Evolutionary conservation across 1,140 invertebrate species (phyloP), one percentile per base, ranked within the genome.

Genomic region (Telenomus remus): DNA sequence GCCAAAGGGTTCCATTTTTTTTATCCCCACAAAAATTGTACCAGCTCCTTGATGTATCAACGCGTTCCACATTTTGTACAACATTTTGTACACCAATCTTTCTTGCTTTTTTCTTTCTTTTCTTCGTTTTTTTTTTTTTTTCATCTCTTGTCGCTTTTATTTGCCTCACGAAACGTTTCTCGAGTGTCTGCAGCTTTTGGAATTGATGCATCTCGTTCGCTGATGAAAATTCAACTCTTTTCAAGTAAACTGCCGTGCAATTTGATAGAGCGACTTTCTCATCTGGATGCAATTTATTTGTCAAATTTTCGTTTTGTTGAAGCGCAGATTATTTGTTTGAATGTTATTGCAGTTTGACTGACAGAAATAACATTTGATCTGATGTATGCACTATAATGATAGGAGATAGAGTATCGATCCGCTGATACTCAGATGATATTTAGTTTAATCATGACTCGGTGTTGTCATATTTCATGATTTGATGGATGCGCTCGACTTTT

Each of bases 311-410:
- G 54, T 35, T 59, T 59, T 53, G 16, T 53, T 43, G 39, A 60
- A 47, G 33, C 16, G 10, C 47, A 69, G 51, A 15, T 14, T 70
- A 61, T 70, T 70, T 70, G 51, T 61, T 70, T 55, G 56, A 53
- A 37, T 33, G 55, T 51, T 51, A 63, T 71, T 57, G 9, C 15
- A 51, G 47, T 33, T 14, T 47, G 34, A 46, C 57, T 14, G 53
- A 14, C 34, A 53, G 16, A 42, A 48, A 48, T 46, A 59, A 64
- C 54, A 42, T 60, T 59, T 72, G 54, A 72, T 54, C 51, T 7
- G 10, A 61, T 27, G 19, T 27, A 27, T 27, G 19, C 6, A 6
- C 19, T 27, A 55, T 56, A 11, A 64, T 39, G 13, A 15, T 44
- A 43, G 43, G 19, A 27, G 48, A 42, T 63, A 43, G 8, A 39